phyloP scores from a whole-genome alignment of 2,113 vertebrate species.

The Corythoichthys intestinalis region DNA sequence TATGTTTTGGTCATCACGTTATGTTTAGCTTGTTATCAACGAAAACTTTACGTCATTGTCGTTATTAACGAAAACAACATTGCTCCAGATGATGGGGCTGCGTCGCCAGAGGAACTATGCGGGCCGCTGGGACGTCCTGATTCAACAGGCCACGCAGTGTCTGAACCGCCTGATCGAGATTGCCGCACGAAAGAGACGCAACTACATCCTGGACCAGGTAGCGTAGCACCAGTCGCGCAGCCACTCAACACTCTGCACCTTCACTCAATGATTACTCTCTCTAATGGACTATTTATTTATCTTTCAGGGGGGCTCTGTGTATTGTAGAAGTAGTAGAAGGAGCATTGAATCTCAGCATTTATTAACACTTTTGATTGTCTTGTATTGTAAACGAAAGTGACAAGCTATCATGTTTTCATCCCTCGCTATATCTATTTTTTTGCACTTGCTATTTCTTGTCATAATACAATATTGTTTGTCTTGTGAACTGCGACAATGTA shows the following conservation, averaged over 20 bases:
- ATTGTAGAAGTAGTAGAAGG: conserved; percentile 69
- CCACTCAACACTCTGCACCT: conserved; percentile 48
- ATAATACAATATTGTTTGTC: conserved; percentile 45
- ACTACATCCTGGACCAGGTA: conserved; percentile 95
- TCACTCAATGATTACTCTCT: conserved; percentile 66
- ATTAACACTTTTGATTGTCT: conserved; percentile 64
- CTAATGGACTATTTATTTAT: conserved; percentile 75
- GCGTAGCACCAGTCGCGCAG: conserved; percentile 23
- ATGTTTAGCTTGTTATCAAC: too few relatives aligned
- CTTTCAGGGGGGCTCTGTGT: conserved; percentile 72
- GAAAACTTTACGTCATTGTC: too few relatives aligned
- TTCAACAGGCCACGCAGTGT: conserved; percentile 91
- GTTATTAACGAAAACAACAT: too few relatives aligned
- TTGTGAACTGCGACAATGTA: conserved; percentile 75
- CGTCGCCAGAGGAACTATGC: conserved; percentile 86
- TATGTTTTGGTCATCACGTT: too few relatives aligned
- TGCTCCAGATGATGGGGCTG: conserved; percentile 83
- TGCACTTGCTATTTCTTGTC: conserved; percentile 65
- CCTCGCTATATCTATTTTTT: conserved; percentile 45
- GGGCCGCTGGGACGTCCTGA: conserved; percentile 87
- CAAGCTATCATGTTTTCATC: conserved; percentile 63
- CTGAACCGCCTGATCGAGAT: conserved; percentile 90
- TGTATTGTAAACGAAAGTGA: conserved; percentile 57
- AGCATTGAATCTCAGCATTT: conserved; percentile 58
- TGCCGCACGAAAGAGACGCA: conserved; percentile 85